A percentile compares a stretch with the other conserved stretches of the same genome.
Conservation (phyloP, 2,113 vertebrate genomes). For the Hydrolagus affinis region DNA sequence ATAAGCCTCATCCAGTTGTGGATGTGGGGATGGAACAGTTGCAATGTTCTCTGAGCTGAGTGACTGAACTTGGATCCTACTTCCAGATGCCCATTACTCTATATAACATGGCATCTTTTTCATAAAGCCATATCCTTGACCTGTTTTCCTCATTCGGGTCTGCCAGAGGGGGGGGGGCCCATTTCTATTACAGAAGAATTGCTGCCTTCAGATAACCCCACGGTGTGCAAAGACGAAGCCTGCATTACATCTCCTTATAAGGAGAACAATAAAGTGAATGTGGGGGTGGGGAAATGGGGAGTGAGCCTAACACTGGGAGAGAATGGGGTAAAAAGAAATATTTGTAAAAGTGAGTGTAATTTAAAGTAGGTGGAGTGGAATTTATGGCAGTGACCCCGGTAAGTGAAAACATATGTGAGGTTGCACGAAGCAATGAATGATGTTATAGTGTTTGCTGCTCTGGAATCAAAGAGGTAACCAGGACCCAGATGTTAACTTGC, state of each 20-base stretch:
- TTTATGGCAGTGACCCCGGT: not conserved
- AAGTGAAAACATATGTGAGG: constrained; percentile 25
- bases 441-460: not conserved
- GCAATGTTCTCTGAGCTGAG: not conserved
- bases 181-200: constrained; percentile 3
- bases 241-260: not conserved
- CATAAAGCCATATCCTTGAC: not conserved
- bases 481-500: not conserved
- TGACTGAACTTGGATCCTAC: not conserved
- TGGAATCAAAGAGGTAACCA: not conserved
- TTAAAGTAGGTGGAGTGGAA: not conserved
- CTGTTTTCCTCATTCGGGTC: not conserved
- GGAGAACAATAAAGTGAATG: not conserved
- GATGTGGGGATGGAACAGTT: not conserved
- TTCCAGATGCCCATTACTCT: not conserved
- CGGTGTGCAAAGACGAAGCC: not conserved
- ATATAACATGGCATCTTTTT: not conserved
- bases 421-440: not conserved
- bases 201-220: not conserved
- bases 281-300: not conserved
- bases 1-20: not conserved
- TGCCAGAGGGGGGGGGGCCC: not conserved
- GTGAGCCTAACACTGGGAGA: not conserved
- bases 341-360: not conserved
- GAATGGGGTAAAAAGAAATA: not conserved